Conservation (phyloP, 2,888 invertebrate genomes). For the Ochlodes sylvanus region DNA sequence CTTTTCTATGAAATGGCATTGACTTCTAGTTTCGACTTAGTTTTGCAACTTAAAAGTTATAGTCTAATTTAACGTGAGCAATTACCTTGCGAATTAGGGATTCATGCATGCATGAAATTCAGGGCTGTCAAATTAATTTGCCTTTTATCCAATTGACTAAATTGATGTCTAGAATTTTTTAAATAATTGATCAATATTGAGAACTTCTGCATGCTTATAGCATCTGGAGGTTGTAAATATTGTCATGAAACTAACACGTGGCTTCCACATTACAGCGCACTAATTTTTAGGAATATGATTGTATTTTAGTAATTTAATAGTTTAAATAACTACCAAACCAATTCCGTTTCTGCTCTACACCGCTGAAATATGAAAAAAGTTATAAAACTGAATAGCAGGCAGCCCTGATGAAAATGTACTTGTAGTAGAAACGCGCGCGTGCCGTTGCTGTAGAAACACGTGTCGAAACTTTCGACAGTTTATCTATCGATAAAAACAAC, state of each 20-base stretch:
- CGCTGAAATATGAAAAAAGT: too few relatives aligned
- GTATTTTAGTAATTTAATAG: too few relatives aligned
- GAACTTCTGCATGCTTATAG: too few relatives aligned
- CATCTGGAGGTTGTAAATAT: too few relatives aligned
- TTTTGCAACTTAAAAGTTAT: constrained; percentile 46
- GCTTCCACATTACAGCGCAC: too few relatives aligned
- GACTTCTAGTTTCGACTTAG: constrained; percentile 54
- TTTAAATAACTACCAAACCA: too few relatives aligned
- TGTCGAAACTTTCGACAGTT: constrained; percentile 52
- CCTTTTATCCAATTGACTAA: too few relatives aligned
- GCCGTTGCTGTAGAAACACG: constrained; percentile 51
- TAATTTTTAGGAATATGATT: too few relatives aligned
- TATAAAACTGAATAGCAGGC: neutral
- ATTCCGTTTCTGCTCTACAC: too few relatives aligned
- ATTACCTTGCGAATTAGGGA: constrained; percentile 55
- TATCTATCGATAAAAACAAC: constrained; percentile 43
- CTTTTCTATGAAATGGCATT: constrained; percentile 71
- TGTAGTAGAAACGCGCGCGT: constrained; percentile 54
- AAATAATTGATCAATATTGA: too few relatives aligned
- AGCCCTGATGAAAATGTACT: neutral
- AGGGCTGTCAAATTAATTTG: neutral
- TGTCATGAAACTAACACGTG: too few relatives aligned
- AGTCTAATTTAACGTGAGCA: constrained; percentile 60
- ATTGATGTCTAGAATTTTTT: too few relatives aligned
- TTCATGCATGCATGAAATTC: constrained; percentile 69